Base-by-base conservation (phyloP, 2,113 vertebrate species). In the Esox niger region DNA sequence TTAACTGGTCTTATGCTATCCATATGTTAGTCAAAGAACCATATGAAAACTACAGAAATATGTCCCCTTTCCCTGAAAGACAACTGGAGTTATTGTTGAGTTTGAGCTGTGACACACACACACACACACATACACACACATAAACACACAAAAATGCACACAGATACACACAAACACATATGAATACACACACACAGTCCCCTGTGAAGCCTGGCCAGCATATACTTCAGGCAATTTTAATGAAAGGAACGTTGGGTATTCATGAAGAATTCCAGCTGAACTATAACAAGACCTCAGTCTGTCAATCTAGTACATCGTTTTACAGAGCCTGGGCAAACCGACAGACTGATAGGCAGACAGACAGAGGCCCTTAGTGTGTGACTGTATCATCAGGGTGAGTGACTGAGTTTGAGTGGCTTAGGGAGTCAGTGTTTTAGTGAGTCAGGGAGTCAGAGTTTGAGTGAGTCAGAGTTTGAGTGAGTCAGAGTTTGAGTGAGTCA, bases 231-330 rank as follows among this genome's bases (percentile, higher is more conserved):
- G 62, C 52, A 55, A 20, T 46, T 35, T 32, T 76, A 68, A 82
- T 75, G 69, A 72, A 21, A 77, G 60, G 71, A 84, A 82, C 79
- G 68, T 27, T 79, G 69, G 62, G 75, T 76, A 79, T 81, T 76
- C 52, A 69, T 63, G 57, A 69, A 73, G 66, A 73, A 64, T 35
- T 33, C 59, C 70, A 64, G 57, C 55, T 60, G 26, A 64, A 46
- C 46, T 54, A 30, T 21, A 52, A 75, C 60, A 69, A 47, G 46
- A 64, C 21, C 55, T 38, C 17, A 33, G 30, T 68, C 63, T 79
- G 67, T 68, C 29, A 35, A 26, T 71, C 63, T 80, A 65, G n/a
- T n/a, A 66, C 30, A 20, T n/a, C 23, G 31, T 15, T 32, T 60
- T 17, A 17, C 57, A 29, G 23, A 35, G 30, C 27, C 30, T 30